These are phyloP conservation scores for Elysia chlorotica DNA, from an alignment of 1,140 invertebrate species.

Conservation along the genomic window DNA sequence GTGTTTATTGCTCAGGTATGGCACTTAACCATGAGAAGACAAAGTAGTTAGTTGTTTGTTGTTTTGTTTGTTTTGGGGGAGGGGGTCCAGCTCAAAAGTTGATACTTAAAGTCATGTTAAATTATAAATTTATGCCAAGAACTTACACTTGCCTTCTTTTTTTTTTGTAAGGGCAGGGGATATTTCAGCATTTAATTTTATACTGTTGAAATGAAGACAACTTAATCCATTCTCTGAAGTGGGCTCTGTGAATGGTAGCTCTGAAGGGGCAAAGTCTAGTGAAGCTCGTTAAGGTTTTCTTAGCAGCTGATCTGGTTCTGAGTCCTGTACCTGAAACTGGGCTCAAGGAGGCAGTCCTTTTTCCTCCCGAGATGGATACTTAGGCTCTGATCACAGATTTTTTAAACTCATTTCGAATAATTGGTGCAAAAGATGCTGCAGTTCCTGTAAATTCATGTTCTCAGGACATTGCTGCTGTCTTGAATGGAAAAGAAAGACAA, in stretches of 20 bases:
- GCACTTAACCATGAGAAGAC: too few relatives aligned
- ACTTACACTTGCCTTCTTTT: too few relatives aligned
- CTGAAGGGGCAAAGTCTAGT: background rate
- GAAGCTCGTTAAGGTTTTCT: background rate
- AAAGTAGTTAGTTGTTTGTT: too few relatives aligned
- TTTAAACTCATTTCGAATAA: background rate
- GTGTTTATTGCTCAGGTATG: constrained; percentile 86
- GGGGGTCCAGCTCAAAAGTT: too few relatives aligned
- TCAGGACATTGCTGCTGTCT: too few relatives aligned
- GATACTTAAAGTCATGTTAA: too few relatives aligned
- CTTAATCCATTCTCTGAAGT: background rate
- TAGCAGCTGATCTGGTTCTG: background rate
- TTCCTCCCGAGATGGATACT: background rate
- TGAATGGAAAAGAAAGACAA: too few relatives aligned
- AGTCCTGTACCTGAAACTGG: background rate
- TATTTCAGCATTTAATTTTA: too few relatives aligned
- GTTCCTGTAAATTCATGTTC: background rate
- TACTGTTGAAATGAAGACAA: background rate
- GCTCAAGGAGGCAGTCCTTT: background rate
- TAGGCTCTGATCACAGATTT: background rate
- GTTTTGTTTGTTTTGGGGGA: too few relatives aligned
- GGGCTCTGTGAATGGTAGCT: background rate
- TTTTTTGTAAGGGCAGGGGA: too few relatives aligned
- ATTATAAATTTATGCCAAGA: too few relatives aligned
- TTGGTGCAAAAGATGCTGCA: background rate